Base-by-base conservation (phyloP, 2,113 vertebrate species). In the Pseudorasbora parva region DNA sequence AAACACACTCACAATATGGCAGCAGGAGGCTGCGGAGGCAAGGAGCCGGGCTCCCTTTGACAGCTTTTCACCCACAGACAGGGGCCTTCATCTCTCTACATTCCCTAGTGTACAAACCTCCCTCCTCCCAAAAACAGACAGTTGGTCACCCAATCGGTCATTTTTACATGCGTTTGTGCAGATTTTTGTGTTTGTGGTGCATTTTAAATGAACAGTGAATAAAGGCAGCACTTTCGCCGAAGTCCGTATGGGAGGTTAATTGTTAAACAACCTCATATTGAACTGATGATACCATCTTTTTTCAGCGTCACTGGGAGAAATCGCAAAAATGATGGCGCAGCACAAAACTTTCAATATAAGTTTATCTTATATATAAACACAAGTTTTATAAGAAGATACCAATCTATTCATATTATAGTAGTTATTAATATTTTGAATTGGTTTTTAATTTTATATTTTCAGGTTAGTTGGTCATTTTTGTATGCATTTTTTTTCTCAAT, bases 1-100 rank as follows among this genome's bases (percentile, higher is more conserved):
- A 87, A 82, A 78, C 84, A 82, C 87, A 56, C 59, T 72, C 82
- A 88, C 84, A 87, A 88, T 90, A 87, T 89, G 85, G 83, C 88
- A 88, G 86, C 72, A 79, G 84, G 82, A 82, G 85, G 74, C 80
- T 62, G 76, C 0, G 33, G 81, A 86, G 15, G 85, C 81, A 85
- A 87, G 82, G 80, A 82, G 81, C 82, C 71, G 59, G 90, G 78
- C 83, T 83, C 84, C 62, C 81, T 88, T 88, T 88, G 86, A 88
- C 86, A 85, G 84, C 86, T 88, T 88, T 74, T 69, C 86, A 89
- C 81, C 84, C 76, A 77, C 81, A 85, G 84, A 85, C 86, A 80
- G 76, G 81, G 77, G 86, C 84, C 86, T 88, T 85, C 82, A 88
- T 88, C 86, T 81, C 51, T 75, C 33, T 49, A 83, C 76, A 85